Conservation (phyloP, 2,113 vertebrate genomes). For the Orientallactaga bullata region DNA sequence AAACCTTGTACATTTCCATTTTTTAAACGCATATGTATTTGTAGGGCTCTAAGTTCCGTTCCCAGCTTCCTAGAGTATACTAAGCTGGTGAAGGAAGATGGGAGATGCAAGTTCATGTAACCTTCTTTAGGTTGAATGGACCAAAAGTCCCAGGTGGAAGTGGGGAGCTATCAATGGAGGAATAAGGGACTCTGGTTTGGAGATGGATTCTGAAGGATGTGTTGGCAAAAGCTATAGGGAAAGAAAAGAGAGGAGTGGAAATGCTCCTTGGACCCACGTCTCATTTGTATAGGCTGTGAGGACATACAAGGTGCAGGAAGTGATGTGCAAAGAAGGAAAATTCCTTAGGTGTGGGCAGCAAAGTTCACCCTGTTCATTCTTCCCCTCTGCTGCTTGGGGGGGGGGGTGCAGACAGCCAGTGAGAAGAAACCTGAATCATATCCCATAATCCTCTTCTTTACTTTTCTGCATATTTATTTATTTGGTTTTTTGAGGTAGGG, state of each 20-base stretch:
- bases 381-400: neutral
- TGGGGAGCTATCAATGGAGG: neutral
- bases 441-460: neutral
- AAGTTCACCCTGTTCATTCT: neutral
- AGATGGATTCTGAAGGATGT: neutral
- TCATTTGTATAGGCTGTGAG: neutral
- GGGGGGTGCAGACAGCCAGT: neutral
- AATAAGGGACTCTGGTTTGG: neutral
- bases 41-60: neutral
- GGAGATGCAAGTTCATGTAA: neutral
- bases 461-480: neutral
- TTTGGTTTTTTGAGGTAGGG: too few relatives aligned
- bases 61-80: neutral
- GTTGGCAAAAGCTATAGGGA: neutral
- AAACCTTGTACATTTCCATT: constrained; percentile 23
- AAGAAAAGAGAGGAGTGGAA: neutral
- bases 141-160: neutral
- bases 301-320: neutral
- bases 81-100: neutral
- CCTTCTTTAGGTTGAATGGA: neutral
- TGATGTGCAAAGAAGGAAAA: neutral
- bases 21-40: neutral
- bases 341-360: neutral
- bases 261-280: neutral
- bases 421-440: neutral